Conservation (phyloP, 2,113 vertebrate species). For the Noctilio leporinus region DNA sequence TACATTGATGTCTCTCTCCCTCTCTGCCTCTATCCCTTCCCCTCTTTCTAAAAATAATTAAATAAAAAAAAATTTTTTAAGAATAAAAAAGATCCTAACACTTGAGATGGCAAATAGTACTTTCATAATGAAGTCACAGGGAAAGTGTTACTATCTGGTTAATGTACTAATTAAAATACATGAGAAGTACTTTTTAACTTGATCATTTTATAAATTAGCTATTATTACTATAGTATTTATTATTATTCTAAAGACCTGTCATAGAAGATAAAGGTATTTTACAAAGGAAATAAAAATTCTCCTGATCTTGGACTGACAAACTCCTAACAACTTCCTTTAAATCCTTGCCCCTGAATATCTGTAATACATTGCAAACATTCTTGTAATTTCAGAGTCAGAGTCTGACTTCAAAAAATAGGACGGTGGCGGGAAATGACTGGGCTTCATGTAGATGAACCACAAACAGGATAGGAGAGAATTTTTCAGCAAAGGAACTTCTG, state of each 20-base stretch:
- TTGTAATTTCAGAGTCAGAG: slow-evolving; percentile 25
- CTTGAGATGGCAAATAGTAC: neutral
- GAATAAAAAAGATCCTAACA: neutral
- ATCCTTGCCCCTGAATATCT: neutral
- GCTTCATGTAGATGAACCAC: neutral
- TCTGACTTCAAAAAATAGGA: slow-evolving; percentile 12
- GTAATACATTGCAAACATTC: neutral
- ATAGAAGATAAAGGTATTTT: neutral
- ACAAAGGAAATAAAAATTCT: neutral
- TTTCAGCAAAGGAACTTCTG: slow-evolving; percentile 19
- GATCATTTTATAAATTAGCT: neutral
- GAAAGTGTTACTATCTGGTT: neutral
- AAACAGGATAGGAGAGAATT: neutral
- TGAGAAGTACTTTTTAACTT: neutral
- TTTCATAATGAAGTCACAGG: neutral
- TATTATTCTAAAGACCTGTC: neutral
- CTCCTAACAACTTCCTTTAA: neutral
- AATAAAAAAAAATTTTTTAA: neutral
- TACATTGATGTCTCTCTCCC: no score
- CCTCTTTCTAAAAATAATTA: no score
- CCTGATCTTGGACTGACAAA: neutral
- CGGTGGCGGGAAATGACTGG: slow-evolving; percentile 14
- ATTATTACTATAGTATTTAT: neutral
- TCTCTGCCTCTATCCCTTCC: no score
- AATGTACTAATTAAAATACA: neutral